Evolutionary conservation across 2,888 invertebrate species (phyloP).

Genomic region (Diarsia rubi): DNA sequence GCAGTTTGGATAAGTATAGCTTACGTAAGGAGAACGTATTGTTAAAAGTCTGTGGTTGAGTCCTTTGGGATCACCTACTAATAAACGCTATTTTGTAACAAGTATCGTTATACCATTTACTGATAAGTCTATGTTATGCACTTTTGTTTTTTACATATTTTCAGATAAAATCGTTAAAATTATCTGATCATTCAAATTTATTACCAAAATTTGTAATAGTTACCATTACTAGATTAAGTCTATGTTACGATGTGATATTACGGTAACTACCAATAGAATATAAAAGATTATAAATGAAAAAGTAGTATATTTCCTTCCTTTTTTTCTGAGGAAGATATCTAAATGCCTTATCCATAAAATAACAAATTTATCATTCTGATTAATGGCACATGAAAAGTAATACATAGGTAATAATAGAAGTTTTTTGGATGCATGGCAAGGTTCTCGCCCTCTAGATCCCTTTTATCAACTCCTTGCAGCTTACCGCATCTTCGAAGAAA

Average conservation of each 20-base stretch:
- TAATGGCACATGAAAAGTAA: background rate
- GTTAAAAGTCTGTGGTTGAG: slow-evolving; percentile 71
- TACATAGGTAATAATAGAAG: no score
- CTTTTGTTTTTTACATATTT: slow-evolving; percentile 3
- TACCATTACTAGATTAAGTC: background rate
- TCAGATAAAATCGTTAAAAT: background rate
- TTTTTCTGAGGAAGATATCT: background rate
- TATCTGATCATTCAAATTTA: background rate
- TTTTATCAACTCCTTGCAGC: background rate
- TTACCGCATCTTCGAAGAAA: background rate
- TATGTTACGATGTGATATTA: background rate
- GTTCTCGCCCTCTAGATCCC: background rate
- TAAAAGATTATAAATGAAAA: background rate
- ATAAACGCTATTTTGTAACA: background rate
- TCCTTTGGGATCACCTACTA: slow-evolving; percentile 37
- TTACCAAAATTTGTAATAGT: background rate
- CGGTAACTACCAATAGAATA: background rate
- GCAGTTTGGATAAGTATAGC: slow-evolving; percentile 78
- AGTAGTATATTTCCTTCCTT: no score
- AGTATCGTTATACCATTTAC: background rate
- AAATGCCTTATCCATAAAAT: background rate
- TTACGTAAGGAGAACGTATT: slow-evolving; percentile 85
- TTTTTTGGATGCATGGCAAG: background rate
- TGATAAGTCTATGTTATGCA: background rate
- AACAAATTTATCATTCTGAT: no score